Conservation (phyloP, 2,113 vertebrate genomes). For the Peucedramus taeniatus region DNA sequence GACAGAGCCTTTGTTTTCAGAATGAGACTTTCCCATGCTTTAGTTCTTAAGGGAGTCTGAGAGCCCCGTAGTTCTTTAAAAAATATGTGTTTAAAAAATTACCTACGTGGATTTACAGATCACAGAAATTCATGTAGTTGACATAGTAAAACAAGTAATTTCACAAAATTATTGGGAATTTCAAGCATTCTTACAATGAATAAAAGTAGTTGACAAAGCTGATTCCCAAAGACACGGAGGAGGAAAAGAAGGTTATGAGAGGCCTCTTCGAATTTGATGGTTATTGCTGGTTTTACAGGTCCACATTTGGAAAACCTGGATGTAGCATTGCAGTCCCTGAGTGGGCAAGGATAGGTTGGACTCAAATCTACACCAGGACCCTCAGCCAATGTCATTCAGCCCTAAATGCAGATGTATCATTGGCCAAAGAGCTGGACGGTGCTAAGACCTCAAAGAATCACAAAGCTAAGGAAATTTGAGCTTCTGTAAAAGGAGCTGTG, state of each 20-base stretch:
- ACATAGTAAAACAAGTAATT: not conserved
- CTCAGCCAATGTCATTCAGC: not conserved
- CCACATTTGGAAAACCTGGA: not conserved
- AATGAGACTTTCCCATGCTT: not conserved
- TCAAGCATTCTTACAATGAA: not conserved
- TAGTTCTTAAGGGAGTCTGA: not conserved
- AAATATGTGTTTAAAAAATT: not conserved
- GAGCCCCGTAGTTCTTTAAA: not conserved
- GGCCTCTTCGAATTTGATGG: not conserved
- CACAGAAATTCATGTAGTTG: not conserved
- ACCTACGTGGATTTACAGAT: not conserved
- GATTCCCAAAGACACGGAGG: not conserved
- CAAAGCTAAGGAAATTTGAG: not conserved
- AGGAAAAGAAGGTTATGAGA: not conserved
- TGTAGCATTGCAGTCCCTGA: not conserved
- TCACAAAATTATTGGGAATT: not conserved
- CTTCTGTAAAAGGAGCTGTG: not conserved
- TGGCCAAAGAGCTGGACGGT: not conserved
- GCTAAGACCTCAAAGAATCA: not conserved
- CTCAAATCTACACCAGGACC: not conserved
- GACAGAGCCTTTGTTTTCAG: not conserved
- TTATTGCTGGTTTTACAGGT: not conserved
- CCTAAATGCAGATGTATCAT: not conserved
- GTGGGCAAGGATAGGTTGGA: not conserved
- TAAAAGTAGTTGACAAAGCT: not conserved